Evolutionary conservation across 1,140 invertebrate species (phyloP).

Genomic region (Drosophila bocki): DNA sequence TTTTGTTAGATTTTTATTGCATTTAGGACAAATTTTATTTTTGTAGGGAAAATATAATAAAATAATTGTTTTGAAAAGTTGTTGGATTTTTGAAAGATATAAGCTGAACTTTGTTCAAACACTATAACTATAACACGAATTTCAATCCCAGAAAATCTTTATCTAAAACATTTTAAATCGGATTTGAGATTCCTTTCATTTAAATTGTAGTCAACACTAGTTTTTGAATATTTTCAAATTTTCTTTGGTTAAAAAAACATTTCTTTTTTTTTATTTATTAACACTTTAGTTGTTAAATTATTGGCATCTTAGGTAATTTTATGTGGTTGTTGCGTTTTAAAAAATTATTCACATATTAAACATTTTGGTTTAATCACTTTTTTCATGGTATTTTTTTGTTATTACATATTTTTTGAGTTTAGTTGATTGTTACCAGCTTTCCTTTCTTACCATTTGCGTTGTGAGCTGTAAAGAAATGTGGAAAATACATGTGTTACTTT

Average conservation of each 20-base stretch:
- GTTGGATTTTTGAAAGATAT: neutral
- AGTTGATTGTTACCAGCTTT: conserved; percentile 36
- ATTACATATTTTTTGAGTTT: conserved; percentile 10
- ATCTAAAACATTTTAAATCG: neutral
- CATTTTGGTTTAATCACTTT: conserved; percentile 32
- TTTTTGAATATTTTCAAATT: neutral
- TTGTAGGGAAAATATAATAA: too few relatives aligned
- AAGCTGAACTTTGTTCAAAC: too few relatives aligned
- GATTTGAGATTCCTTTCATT: too few relatives aligned
- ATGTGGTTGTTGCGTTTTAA: neutral
- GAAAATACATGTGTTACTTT: conserved; percentile 15
- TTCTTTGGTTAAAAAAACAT: neutral
- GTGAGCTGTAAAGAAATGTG: conserved; percentile 52
- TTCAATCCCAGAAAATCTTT: neutral
- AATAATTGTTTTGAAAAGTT: neutral
- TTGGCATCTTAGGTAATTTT: conserved; percentile 3
- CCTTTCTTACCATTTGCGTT: conserved; percentile 75
- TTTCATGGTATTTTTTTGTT: conserved; percentile 16
- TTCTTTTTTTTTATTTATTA: neutral
- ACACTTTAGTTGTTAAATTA: conserved; percentile 31
- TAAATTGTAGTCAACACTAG: neutral
- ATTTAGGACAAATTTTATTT: too few relatives aligned
- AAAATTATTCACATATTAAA: conserved; percentile 6
- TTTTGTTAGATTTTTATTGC: neutral
- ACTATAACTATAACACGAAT: neutral